These are phyloP conservation scores for Camelus dromedarius DNA, from an alignment of 2,113 vertebrate species.

Conservation along the genomic window DNA sequence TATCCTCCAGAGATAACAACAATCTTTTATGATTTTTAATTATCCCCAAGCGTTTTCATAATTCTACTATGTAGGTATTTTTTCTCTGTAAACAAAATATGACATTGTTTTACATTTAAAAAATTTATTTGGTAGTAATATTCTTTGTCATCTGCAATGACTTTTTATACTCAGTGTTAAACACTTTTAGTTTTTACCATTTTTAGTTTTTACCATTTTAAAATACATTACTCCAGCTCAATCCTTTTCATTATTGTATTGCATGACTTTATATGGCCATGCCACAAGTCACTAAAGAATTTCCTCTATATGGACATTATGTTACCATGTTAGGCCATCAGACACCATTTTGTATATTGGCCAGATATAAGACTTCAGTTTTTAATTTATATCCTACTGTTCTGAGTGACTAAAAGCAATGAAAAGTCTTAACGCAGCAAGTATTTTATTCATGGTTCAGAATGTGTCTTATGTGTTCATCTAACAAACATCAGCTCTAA, in stretches of 20 bases:
- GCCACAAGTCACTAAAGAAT: slow-evolving; percentile 9
- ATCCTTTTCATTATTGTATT: neutral
- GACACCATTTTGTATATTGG: slow-evolving; percentile 1
- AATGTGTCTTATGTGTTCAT: slow-evolving; percentile 59
- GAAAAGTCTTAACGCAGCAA: slow-evolving; percentile 45
- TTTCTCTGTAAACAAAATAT: neutral
- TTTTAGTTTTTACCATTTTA: slow-evolving; percentile 14
- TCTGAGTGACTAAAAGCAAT: slow-evolving; percentile 35
- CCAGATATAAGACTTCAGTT: slow-evolving; percentile 6
- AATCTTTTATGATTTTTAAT: neutral
- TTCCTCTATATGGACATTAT: slow-evolving; percentile 33
- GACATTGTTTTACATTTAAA: neutral
- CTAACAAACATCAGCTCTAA: slow-evolving; percentile 61
- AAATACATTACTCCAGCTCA: neutral
- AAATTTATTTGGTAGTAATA: neutral
- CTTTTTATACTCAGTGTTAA: neutral
- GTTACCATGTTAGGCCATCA: slow-evolving; percentile 21
- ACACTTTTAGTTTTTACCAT: neutral
- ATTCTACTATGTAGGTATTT: neutral
- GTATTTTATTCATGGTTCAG: slow-evolving; percentile 68
- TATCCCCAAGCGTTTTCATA: neutral
- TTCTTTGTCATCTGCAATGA: neutral
- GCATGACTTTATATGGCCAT: neutral
- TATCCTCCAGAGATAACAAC: neutral
- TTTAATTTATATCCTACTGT: slow-evolving; percentile 60